Evolutionary conservation across 2,797 vertebrate species (phyloP).

Genomic region (Eutrigla gurnardus): DNA sequence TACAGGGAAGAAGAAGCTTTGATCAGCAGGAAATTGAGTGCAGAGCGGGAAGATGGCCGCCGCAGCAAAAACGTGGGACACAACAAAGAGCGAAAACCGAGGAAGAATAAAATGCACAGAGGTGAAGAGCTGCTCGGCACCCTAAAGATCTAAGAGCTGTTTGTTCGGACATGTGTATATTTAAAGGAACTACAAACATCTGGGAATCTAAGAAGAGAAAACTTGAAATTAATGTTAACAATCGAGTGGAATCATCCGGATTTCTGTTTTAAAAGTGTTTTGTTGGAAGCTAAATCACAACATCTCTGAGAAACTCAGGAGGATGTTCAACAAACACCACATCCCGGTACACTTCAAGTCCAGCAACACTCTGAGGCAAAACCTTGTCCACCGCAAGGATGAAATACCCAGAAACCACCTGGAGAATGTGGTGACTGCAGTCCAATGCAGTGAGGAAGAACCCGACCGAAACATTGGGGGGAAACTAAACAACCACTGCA

Average conservation of each 20-base stretch:
- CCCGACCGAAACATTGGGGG: no score
- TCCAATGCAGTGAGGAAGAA: no score
- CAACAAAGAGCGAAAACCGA: background rate
- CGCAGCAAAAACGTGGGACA: constrained; percentile 14
- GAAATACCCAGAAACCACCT: no score
- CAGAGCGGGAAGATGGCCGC: background rate
- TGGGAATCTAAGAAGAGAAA: background rate
- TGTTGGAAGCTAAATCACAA: no score
- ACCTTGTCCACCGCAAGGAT: no score
- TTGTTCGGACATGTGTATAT: background rate
- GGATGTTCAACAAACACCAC: no score
- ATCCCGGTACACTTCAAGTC: no score
- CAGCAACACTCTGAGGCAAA: no score
- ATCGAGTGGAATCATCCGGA: background rate
- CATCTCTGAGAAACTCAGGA: no score
- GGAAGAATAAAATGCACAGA: background rate
- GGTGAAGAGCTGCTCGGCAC: background rate
- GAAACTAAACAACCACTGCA: no score
- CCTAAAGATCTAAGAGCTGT: background rate
- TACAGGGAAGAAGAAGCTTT: background rate
- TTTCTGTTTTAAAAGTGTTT: no score
- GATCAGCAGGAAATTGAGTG: constrained; percentile 15
- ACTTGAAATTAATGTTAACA: background rate
- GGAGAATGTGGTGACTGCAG: no score
- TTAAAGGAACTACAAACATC: background rate